Conservation (phyloP, 2,888 invertebrate species). For the Frankliniella intonsa region DNA sequence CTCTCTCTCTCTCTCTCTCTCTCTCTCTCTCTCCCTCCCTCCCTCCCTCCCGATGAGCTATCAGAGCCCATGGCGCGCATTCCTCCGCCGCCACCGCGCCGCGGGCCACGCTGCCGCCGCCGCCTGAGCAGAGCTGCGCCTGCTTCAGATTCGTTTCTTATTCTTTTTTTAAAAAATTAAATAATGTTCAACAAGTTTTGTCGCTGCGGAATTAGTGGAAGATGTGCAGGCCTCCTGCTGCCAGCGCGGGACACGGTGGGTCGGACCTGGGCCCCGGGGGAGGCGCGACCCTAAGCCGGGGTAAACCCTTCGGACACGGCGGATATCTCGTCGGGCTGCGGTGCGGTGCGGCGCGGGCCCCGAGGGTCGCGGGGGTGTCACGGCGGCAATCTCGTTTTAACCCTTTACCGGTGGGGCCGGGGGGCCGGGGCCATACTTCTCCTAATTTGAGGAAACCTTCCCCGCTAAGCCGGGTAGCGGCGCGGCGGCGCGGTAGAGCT, state of each 20-base stretch:
- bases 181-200: not conserved
- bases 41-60: not conserved
- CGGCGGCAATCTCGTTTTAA: slow-evolving; percentile 1
- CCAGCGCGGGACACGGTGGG: not conserved
- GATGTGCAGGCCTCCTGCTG: not conserved
- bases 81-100: not conserved
- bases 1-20: not conserved
- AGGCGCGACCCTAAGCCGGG: not conserved
- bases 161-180: not conserved
- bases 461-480: not conserved
- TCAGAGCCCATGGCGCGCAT: not conserved
- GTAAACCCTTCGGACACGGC: not conserved
- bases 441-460: not conserved
- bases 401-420: not conserved
- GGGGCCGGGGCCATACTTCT: not conserved
- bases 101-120: not conserved
- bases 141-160: not conserved
- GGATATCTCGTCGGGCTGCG: not conserved
- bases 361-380: not conserved
- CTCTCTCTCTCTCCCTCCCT: not conserved
- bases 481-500: not conserved
- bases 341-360: not conserved
- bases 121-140: not conserved
- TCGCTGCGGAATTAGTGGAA: not conserved
- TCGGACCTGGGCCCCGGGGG: not conserved